Base-by-base conservation (phyloP, 2,888 invertebrate genomes). In the Oxystoma pomonae region DNA sequence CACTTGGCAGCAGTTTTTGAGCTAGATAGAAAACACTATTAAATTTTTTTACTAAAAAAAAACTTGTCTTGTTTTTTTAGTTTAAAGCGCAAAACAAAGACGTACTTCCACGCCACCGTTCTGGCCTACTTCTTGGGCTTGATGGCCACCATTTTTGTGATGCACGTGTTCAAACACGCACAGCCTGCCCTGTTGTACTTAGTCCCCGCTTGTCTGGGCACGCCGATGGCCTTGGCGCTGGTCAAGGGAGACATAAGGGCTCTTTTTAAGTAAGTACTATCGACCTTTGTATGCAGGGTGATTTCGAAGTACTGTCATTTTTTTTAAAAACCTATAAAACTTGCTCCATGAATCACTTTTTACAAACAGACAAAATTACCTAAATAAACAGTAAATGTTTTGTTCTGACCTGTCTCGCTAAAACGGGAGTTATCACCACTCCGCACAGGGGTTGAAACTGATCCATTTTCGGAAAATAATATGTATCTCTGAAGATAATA, bases 131-230 rank as follows among this genome's bases (percentile, higher is more conserved):
- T 98, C 73, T 80, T 94, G 74, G 99, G 99, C 1, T 83, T 99
- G 67, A 82, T 96, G 78, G 87, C 92, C 19, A 99, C 99, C 1
- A 97, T 99, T 80, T 87, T 94, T 71, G 94, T 99, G 65, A 98
- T 99, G 97, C 97, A 98, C 82, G 85, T 95, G 71, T 99, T 96
- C 83, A 95, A 96, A 81, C 98, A 97, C 83, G 98, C 98, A 20
- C 96, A 99, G 85, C 99, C 99, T 0, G 99, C 99, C 60, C 85
- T 99, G 64, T 83, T 99, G 73, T 99, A 99, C 81, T 84, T 99
- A 69, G 99, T 99, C 66, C 99, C 99, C 3, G 93, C 96, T 16
- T 99, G 99, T 81, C 84, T 98, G 71, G 93, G 90, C 67, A 91
- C 94, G 51, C 99, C 99, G 16, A 80, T 97, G 21, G 76, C 89